Percentiles rank a stretch among this genome's conserved stretches.
Conservation (phyloP, 2,797 vertebrate genomes). For the Myioborus melanocephalus region DNA sequence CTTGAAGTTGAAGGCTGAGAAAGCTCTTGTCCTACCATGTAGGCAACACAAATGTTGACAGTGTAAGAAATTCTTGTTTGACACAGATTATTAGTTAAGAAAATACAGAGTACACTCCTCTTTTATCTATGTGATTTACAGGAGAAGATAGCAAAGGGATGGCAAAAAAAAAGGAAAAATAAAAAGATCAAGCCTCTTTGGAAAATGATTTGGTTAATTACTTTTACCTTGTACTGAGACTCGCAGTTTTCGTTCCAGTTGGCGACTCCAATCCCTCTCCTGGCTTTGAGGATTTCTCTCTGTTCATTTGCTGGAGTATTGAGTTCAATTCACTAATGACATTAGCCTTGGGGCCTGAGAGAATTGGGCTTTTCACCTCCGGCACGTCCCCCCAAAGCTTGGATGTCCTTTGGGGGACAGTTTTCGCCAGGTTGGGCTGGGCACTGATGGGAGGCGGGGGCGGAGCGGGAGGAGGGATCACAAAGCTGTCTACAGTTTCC, state of each 20-base stretch:
- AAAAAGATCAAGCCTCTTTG: background rate
- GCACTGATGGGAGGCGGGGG: constrained; percentile 79
- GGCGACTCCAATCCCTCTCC: constrained; percentile 87
- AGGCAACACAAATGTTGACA: background rate
- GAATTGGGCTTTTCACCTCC: constrained; percentile 88
- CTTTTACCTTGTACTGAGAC: constrained; percentile 88
- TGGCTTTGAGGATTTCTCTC: constrained; percentile 86
- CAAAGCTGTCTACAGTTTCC: constrained; percentile 86
- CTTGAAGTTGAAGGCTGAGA: background rate
- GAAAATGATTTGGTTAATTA: background rate
- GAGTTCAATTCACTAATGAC: constrained; percentile 97
- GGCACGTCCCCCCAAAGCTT: constrained; percentile 92
- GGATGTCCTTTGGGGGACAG: constrained; percentile 88
- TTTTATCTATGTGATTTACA: background rate
- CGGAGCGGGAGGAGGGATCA: constrained; percentile 83
- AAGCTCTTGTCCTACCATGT: background rate
- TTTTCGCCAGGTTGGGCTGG: constrained; percentile 80
- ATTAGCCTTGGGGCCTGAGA: constrained; percentile 90
- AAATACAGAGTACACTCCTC: background rate
- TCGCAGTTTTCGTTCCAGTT: constrained; percentile 80
- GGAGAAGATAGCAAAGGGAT: background rate
- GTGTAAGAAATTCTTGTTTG: background rate
- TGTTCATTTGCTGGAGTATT: constrained; percentile 96
- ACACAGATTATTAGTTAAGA: background rate
- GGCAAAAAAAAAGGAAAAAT: background rate